These are phyloP conservation scores for Panonychus citri DNA, from an alignment of 1,140 invertebrate species.

Conservation along the genomic window DNA sequence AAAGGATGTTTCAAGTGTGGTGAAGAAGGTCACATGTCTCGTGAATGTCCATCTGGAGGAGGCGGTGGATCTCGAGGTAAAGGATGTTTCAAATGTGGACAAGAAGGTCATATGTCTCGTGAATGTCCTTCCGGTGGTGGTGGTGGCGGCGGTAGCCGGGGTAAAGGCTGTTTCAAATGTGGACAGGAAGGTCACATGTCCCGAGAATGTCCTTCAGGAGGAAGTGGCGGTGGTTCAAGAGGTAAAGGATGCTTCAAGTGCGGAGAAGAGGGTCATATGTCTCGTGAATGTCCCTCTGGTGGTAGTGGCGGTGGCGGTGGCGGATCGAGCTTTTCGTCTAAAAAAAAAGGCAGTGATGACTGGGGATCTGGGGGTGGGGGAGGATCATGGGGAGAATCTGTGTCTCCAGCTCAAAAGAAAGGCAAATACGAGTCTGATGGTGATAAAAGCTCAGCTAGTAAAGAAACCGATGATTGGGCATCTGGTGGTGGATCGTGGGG, in stretches of 20 bases:
- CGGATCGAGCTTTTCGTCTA: neutral
- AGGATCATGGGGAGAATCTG: no score
- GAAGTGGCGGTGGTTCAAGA: neutral
- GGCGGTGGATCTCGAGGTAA: neutral
- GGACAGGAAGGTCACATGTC: conserved; percentile 15
- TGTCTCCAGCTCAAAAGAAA: neutral
- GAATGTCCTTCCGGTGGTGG: conserved; percentile 11
- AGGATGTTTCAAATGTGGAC: conserved; percentile 13
- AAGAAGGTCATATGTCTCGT: conserved; percentile 16
- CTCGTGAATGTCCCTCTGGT: neutral
- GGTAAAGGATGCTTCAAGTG: neutral
- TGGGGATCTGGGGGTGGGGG: neutral
- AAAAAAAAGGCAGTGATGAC: neutral
- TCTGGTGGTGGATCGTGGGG: neutral
- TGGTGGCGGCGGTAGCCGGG: neutral
- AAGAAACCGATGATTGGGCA: neutral
- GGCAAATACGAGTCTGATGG: neutral
- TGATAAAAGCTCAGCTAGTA: neutral
- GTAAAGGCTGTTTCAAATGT: conserved; percentile 10
- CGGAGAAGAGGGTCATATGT: neutral
- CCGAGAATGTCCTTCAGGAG: conserved; percentile 14
- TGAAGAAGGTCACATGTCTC: conserved; percentile 15
- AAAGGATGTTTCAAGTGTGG: conserved; percentile 13
- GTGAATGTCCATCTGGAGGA: conserved; percentile 14
- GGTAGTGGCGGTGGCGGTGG: neutral